phyloP scores from a whole-genome alignment of 2,113 vertebrate species.

The sheep (Ovis aries) region ARS-UI_Ramb_v3.0 NC_056057.1:34446501-34447000 shows the following conservation, averaged over 20 bases:
- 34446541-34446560: not conserved
- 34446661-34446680: not conserved
- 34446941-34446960: no score
- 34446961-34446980: no score
- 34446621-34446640: not conserved
- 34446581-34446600: not conserved
- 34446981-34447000: no score
- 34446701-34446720: not conserved
- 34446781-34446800: no score
- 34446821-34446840: no score
- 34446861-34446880: no score
- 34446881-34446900: no score
- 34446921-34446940: no score
- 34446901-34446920: no score
- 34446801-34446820: accelerated
- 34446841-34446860: no score
- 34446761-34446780: no score
- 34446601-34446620: not conserved
- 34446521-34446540: not conserved
- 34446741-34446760: not conserved
- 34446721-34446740: not conserved
- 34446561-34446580: not conserved
- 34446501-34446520: not conserved
- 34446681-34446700: not conserved
- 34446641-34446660: not conserved